Evolutionary conservation across 2,888 invertebrate genomes (phyloP).

Genomic region (Heliconius erato): DNA sequence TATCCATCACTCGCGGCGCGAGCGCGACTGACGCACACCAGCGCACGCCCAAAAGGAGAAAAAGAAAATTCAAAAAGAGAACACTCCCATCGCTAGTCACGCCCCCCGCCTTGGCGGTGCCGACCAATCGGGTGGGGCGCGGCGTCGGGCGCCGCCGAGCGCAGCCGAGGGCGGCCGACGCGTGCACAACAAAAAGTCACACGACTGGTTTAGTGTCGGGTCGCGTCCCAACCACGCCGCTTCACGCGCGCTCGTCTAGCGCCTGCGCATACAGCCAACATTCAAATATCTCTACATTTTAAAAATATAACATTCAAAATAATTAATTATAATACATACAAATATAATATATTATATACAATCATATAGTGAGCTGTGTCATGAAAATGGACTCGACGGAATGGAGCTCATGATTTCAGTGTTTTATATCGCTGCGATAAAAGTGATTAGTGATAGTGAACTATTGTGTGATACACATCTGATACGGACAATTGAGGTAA

Average conservation of each 20-base stretch:
- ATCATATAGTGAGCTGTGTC: conserved; percentile 73
- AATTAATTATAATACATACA: conserved; percentile 31
- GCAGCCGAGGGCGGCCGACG: conserved; percentile 76
- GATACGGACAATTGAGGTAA: conserved; percentile 80
- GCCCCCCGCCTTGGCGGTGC: conserved; percentile 71
- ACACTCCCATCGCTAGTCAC: conserved; percentile 80
- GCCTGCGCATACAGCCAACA: conserved; percentile 78
- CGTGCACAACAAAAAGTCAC: conserved; percentile 84
- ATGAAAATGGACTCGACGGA: conserved; percentile 79
- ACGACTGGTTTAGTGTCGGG: conserved; percentile 86
- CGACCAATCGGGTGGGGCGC: conserved; percentile 64
- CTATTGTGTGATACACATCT: conserved; percentile 75
- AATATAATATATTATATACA: conserved; percentile 44
- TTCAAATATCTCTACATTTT: conserved; percentile 60
- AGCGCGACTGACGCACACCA: conserved; percentile 82
- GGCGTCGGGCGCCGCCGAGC: conserved; percentile 65
- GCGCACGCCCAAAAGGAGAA: conserved; percentile 82
- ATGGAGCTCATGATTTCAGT: conserved; percentile 83
- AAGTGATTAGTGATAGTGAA: conserved; percentile 85
- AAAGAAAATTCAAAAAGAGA: conserved; percentile 84
- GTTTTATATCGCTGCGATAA: conserved; percentile 76
- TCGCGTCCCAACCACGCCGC: conserved; percentile 85
- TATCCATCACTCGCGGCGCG: conserved; percentile 80
- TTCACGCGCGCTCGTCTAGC: conserved; percentile 72
- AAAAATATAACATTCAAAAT: conserved; percentile 41